These are phyloP conservation scores for Nysson spinosus DNA, from an alignment of 2,888 invertebrate species.

Conservation along the genomic window DNA sequence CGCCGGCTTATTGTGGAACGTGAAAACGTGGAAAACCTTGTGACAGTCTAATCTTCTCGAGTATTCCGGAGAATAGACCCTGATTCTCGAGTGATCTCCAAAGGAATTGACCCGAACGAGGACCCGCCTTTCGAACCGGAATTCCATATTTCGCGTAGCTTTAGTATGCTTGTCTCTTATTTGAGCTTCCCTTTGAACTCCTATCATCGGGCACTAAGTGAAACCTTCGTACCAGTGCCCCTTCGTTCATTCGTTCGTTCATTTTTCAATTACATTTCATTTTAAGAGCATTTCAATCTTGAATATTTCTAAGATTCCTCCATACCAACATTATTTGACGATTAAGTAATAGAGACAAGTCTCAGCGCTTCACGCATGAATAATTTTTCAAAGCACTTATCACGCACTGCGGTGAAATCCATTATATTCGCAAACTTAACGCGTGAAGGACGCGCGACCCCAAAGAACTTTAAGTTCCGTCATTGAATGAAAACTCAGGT, in stretches of 20 bases:
- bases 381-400: slow-evolving; percentile 20
- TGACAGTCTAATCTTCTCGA: slow-evolving; percentile 75
- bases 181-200: slow-evolving; percentile 34
- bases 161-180: not conserved
- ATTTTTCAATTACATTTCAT: no score
- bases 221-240: not conserved
- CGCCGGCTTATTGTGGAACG: slow-evolving; percentile 67
- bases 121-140: slow-evolving; percentile 17
- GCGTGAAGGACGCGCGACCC: slow-evolving; percentile 39
- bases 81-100: slow-evolving; percentile 71
- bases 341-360: no score
- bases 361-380: slow-evolving; percentile 4
- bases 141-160: slow-evolving; percentile 50
- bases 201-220: slow-evolving; percentile 4
- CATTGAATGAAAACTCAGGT: slow-evolving; percentile 53
- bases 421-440: slow-evolving; percentile 55
- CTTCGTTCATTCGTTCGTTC: slow-evolving; percentile 6
- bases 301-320: no score
- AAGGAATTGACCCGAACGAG: slow-evolving; percentile 61
- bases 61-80: slow-evolving; percentile 71
- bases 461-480: slow-evolving; percentile 28
- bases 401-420: slow-evolving; percentile 33
- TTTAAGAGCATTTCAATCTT: no score
- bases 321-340: no score
- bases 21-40: slow-evolving; percentile 72